Conservation (phyloP, 1,140 invertebrate species). For the Eumaeus atala region DNA sequence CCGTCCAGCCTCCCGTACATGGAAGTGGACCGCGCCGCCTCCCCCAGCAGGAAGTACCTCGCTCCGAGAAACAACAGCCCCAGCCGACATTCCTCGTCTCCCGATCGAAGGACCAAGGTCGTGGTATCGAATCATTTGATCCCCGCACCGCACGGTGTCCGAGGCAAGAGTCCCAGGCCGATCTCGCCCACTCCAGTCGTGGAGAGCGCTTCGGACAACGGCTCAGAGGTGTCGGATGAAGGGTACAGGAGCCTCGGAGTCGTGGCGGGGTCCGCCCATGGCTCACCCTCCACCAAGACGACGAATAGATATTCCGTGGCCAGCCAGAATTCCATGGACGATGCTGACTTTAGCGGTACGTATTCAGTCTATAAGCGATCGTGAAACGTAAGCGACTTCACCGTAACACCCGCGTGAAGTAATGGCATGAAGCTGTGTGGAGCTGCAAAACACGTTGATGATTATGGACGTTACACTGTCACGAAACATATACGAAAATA, state of each 20-base stretch:
- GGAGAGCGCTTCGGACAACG: slow-evolving; percentile 84
- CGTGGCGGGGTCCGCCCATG: slow-evolving; percentile 72
- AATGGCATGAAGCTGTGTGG: too few relatives aligned
- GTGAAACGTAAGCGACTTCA: too few relatives aligned
- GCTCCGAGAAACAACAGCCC: slow-evolving; percentile 64
- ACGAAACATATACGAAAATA: too few relatives aligned
- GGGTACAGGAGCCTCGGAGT: slow-evolving; percentile 87
- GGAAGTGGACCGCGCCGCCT: slow-evolving; percentile 47
- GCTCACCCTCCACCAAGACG: slow-evolving; percentile 57
- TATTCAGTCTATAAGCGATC: slow-evolving; percentile 19
- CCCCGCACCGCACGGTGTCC: slow-evolving; percentile 50
- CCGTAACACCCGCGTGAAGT: too few relatives aligned
- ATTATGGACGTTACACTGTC: too few relatives aligned
- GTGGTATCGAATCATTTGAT: slow-evolving; percentile 56
- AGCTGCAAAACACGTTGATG: too few relatives aligned
- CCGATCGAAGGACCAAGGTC: slow-evolving; percentile 56
- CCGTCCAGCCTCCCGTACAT: slow-evolving; percentile 58
- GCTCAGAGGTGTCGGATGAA: slow-evolving; percentile 90
- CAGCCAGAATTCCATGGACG: slow-evolving; percentile 80
- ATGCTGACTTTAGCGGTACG: slow-evolving; percentile 80
- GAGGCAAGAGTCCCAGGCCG: slow-evolving; percentile 57
- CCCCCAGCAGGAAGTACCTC: slow-evolving; percentile 47
- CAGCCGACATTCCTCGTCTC: slow-evolving; percentile 53
- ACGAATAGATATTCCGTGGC: slow-evolving; percentile 78
- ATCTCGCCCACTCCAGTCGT: slow-evolving; percentile 58